A percentile compares a stretch with the other conserved stretches of the same genome.
Evolutionary conservation across 2,888 invertebrate genomes (phyloP).

Genomic region (Eristalis pertinax): DNA sequence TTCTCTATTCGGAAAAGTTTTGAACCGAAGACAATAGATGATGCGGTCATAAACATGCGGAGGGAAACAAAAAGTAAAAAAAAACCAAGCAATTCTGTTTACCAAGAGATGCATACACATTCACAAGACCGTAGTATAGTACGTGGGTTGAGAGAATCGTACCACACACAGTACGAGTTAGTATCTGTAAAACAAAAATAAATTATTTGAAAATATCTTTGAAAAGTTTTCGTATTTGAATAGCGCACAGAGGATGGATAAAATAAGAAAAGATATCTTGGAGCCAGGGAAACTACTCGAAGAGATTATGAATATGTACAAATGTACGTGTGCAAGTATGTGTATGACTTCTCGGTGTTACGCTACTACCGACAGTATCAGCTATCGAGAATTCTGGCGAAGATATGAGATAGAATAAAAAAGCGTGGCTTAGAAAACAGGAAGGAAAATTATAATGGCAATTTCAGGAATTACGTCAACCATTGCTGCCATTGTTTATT

Average conservation of each 20-base stretch:
- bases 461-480: slow-evolving; percentile 56
- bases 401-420: slow-evolving; percentile 15
- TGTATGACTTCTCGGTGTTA: not conserved
- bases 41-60: not conserved
- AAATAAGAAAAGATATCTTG: slow-evolving; percentile 37
- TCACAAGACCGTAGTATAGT: not conserved
- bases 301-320: not conserved
- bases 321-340: not conserved
- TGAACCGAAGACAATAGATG: slow-evolving; percentile 22
- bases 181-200: slow-evolving; percentile 44
- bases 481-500: slow-evolving; percentile 30
- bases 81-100: slow-evolving; percentile 9
- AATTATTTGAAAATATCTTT: slow-evolving; percentile 63
- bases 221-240: slow-evolving; percentile 64
- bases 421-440: slow-evolving; percentile 22
- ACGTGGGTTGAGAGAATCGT: not conserved
- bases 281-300: slow-evolving; percentile 34
- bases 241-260: slow-evolving; percentile 27
- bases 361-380: not conserved
- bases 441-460: slow-evolving; percentile 41
- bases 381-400: not conserved
- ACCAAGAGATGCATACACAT: slow-evolving; percentile 27
- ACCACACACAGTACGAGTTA: not conserved
- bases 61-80: not conserved
- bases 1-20: slow-evolving; percentile 40